A percentile compares a stretch with the other conserved stretches of the same genome.
Evolutionary conservation across 2,797 vertebrate genomes (phyloP).

Genomic region (Apogon hyalosoma): DNA sequence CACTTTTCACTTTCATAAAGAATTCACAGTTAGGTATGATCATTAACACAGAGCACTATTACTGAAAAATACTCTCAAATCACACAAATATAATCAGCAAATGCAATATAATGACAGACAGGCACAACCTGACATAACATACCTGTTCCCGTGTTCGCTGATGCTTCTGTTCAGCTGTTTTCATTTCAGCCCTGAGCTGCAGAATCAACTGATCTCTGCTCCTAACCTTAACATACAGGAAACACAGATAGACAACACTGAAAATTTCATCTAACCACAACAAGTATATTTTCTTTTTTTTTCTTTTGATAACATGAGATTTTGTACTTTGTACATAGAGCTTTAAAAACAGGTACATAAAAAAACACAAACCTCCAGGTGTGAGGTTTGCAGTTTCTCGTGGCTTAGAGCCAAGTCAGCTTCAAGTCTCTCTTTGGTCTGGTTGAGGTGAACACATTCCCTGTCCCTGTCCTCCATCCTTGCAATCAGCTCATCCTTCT

Average conservation of each 20-base stretch:
- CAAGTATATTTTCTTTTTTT: background rate
- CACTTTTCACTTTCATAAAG: no score
- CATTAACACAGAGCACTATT: no score
- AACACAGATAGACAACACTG: background rate
- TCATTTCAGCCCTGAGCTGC: slow-evolving; percentile 65
- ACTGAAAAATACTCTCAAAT: background rate
- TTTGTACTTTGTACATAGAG: background rate
- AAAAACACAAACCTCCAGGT: slow-evolving; percentile 60
- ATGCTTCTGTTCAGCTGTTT: slow-evolving; percentile 51
- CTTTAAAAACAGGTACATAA: background rate
- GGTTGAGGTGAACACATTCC: slow-evolving; percentile 44
- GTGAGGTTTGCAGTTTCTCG: slow-evolving; percentile 50
- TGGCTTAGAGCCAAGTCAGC: slow-evolving; percentile 62
- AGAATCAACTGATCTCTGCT: slow-evolving; percentile 70
- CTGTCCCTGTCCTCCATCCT: slow-evolving; percentile 54
- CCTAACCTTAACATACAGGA: slow-evolving; percentile 50
- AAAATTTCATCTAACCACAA: background rate
- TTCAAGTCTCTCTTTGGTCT: slow-evolving; percentile 63
- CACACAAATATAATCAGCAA: background rate
- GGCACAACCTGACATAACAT: background rate
- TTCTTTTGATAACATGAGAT: background rate
- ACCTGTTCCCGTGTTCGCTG: slow-evolving; percentile 52
- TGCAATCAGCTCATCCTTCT: slow-evolving; percentile 57
- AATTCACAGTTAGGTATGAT: no score
- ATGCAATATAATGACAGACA: background rate